Base-by-base conservation (phyloP, 2,113 vertebrate genomes). In the Carassius carassius region DNA sequence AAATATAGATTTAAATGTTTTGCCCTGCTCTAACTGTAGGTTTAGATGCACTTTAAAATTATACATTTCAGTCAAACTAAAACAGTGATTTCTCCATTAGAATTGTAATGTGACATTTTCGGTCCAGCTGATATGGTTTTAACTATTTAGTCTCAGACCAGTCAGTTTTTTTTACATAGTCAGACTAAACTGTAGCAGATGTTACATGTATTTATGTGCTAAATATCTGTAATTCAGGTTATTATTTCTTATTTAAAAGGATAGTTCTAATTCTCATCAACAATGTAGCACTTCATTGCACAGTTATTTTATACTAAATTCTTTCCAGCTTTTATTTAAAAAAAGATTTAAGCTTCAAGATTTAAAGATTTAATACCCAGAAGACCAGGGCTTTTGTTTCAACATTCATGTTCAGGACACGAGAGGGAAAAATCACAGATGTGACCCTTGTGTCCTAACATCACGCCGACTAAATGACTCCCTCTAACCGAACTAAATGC, bases 401-500 rank as follows among this genome's bases (percentile, higher is more conserved):
- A 23, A n/a, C 6, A 44, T 44, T 23, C 56, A 23, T 58, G 8
- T 78, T 78, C 58, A 79, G 13, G 23, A 47, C 47, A 79, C 17
- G n/a, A 63, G n/a, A 63, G 58, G 19, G 14, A 23, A 47, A 76
- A 47, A 47, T 63, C 58, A 79, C 58, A 19, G 35, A 5, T 9
- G 41, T 74, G 41, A 79, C 58, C 78, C n/a, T 63, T 81, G 16
- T 81, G 9, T 44, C 17, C 25, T 16, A 51, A 51, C 25, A 81
- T 81, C 23, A 51, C 0, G 16, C 13, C 1, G 9, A 2, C 62
- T 54, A 67, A 69, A 69, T 32, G 44, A 69, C 5, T n/a, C 17
- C 25, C n/a, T 81, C 62, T 11, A 69, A 81, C 62, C 11, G n/a
- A 51, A 25, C 62, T 67, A 67, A 81, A 81, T 69, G n/a, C 5